Percentiles rank a stretch among this genome's conserved stretches.
Evolutionary conservation across 2,888 invertebrate genomes (phyloP).

Genomic region (Xylota segnis): DNA sequence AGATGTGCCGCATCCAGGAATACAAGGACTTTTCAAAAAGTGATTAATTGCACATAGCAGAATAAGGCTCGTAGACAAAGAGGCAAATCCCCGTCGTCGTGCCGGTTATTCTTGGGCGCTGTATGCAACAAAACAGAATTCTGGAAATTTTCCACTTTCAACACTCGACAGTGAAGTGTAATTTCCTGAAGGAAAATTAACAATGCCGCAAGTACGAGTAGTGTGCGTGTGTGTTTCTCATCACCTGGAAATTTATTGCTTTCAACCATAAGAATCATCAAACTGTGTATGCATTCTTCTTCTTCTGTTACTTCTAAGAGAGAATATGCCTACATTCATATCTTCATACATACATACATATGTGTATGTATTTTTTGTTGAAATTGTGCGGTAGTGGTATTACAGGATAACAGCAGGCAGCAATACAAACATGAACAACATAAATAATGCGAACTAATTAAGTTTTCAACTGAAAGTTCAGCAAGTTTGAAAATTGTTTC

Average conservation of each 20-base stretch:
- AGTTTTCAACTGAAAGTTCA: conserved; percentile 64
- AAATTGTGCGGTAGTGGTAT: conserved; percentile 12
- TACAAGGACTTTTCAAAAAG: conserved; percentile 30
- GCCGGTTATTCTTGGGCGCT: neutral
- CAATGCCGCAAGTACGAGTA: conserved; percentile 21
- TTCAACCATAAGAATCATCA: conserved; percentile 47
- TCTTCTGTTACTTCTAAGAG: conserved; percentile 32
- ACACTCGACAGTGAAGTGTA: conserved; percentile 30
- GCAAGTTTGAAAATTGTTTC: conserved; percentile 51
- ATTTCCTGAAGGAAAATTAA: conserved; percentile 42
- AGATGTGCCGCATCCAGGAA: conserved; percentile 1
- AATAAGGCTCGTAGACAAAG: conserved; percentile 17
- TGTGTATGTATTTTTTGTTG: conserved; percentile 12
- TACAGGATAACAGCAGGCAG: conserved; percentile 50
- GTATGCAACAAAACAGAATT: conserved; percentile 1
- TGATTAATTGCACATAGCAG: conserved; percentile 63
- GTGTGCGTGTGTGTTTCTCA: neutral
- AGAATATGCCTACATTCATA: neutral
- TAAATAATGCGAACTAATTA: conserved; percentile 70
- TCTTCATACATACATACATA: neutral
- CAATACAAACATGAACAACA: conserved; percentile 45
- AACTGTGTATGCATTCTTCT: conserved; percentile 4
- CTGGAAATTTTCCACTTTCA: conserved; percentile 24
- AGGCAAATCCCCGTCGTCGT: conserved; percentile 5
- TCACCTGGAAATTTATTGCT: conserved; percentile 47